Conservation (phyloP, 2,888 invertebrate genomes). For the Eulithis prunata region DNA sequence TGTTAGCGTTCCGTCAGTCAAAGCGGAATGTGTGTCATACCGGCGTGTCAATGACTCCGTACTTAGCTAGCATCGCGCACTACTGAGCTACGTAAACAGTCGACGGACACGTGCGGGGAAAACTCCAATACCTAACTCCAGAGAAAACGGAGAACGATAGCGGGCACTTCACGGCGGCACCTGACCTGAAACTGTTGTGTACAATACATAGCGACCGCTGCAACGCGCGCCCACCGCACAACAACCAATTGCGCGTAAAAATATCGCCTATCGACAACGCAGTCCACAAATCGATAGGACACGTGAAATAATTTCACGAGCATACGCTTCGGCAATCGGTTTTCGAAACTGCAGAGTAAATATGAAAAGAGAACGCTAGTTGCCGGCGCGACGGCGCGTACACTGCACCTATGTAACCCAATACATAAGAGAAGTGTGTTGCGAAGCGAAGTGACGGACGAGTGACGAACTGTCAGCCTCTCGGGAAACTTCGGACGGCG, state of each 20-base stretch:
- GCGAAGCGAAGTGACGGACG: conserved; percentile 70
- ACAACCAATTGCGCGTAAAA: conserved; percentile 59
- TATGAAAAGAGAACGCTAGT: conserved; percentile 63
- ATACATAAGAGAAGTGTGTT: conserved; percentile 75
- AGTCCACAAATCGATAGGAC: conserved; percentile 49
- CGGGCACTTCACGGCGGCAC: conserved; percentile 39
- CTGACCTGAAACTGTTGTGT: conserved; percentile 47
- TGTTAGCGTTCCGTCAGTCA: conserved; percentile 69
- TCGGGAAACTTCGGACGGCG: conserved; percentile 63
- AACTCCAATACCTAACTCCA: conserved; percentile 50
- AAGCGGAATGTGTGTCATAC: conserved; percentile 81
- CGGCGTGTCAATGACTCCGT: conserved; percentile 79
- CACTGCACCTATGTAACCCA: conserved; percentile 73
- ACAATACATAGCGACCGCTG: conserved; percentile 50
- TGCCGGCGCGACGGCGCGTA: conserved; percentile 67
- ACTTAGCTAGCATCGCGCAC: conserved; percentile 53
- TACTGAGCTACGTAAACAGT: conserved; percentile 72
- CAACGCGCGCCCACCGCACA: conserved; percentile 46
- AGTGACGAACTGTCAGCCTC: conserved; percentile 77
- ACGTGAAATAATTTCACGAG: conserved; percentile 56
- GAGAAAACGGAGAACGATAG: conserved; percentile 49
- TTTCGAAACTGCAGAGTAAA: conserved; percentile 63
- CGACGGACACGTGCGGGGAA: conserved; percentile 71
- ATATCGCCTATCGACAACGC: conserved; percentile 53
- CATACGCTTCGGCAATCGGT: conserved; percentile 43